These are phyloP conservation scores for Petroica traversi DNA, from an alignment of 2,113 vertebrate species.

Conservation along the genomic window DNA sequence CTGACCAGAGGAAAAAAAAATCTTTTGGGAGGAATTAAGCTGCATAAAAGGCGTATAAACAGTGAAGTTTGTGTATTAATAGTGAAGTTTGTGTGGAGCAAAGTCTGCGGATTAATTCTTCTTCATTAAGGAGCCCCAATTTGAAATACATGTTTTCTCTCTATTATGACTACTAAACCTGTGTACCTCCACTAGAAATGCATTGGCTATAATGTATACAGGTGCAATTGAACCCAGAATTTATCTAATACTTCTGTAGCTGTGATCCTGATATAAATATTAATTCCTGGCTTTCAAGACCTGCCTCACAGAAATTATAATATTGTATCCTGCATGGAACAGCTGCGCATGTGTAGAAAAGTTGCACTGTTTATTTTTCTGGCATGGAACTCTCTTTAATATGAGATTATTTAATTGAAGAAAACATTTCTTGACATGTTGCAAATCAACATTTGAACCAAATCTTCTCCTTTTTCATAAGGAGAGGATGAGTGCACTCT, in stretches of 20 bases:
- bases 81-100: neutral
- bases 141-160: neutral
- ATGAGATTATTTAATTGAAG: conserved; percentile 74
- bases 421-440: conserved; percentile 73
- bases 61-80: no score
- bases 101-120: neutral
- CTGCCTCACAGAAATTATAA: conserved; percentile 56
- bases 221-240: neutral
- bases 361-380: conserved; percentile 70
- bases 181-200: neutral
- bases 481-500: conserved; percentile 52
- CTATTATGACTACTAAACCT: neutral
- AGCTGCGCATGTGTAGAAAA: neutral
- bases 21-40: neutral
- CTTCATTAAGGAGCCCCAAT: neutral
- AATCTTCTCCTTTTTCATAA: conserved; percentile 61
- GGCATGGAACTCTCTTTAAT: conserved; percentile 60
- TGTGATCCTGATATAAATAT: conserved; percentile 56
- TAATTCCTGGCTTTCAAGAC: conserved; percentile 37
- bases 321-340: neutral
- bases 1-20: neutral
- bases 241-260: conserved; percentile 14
- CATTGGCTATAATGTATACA: neutral
- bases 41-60: neutral
- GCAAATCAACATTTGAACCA: conserved; percentile 71